Base-by-base conservation (phyloP, 2,113 vertebrate species). In the Brachionichthys hirsutus region DNA sequence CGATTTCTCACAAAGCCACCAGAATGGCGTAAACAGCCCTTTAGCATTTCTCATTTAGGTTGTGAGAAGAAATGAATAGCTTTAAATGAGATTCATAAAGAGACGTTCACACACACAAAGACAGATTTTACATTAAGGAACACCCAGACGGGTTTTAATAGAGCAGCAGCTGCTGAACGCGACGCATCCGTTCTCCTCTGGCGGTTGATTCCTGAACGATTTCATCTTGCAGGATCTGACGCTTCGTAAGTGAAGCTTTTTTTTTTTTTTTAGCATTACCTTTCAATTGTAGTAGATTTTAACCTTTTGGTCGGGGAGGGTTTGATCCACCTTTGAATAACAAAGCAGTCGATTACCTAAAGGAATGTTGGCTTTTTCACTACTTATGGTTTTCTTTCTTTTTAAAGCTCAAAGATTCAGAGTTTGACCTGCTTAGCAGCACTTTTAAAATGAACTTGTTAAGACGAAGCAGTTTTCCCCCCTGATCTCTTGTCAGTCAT, bases 21-120 rank as follows among this genome's bases (percentile, higher is more conserved):
- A 40, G 58, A 54, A 79, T 68, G 62, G 70, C 75, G 83, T 78
- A 79, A 84, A 87, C 63, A 71, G 41, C 79, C 56, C 18, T 12
- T n/a, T 43, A 73, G 78, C 55, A 63, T 75, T 78, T 86, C 67
- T 89, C 57, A 76, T 89, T 87, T 85, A 59, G 62, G 55, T 61
- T 72, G 51, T 50, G 55, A 77, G 70, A 77, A 72, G 55, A 86
- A 85, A 85, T 73, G 64, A 84, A 88, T 78, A 70, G 73, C 62
- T 71, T 69, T 18, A 75, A 85, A 88, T 87, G 63, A 88, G 86
- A 83, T 77, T 82, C 57, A 58, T 41, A 47, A 61, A 47, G 51
- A 62, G 42, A 5, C 58, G n/a, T 13, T 7, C 38, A 22, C 15
- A 44, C 62, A 36, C 50, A 50, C 53, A 55, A 6, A 38, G n/a